phyloP scores from a whole-genome alignment of 2,113 vertebrate genomes.

The Theropithecus gelada region DNA sequence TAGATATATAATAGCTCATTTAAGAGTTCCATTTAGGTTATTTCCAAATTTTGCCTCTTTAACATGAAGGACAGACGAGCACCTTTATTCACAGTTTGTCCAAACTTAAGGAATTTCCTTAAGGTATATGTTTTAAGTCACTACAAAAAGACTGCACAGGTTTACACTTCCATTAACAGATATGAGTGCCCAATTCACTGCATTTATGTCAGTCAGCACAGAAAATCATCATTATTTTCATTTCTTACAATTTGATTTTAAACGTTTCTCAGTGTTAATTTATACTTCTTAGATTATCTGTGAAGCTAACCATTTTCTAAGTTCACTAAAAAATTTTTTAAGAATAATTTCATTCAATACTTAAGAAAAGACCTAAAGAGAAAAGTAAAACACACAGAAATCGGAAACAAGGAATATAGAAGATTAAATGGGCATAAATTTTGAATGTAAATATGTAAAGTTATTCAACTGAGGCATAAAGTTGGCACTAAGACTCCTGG shows the following conservation, averaged over 20 bases:
- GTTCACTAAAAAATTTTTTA: background rate
- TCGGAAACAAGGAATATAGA: background rate
- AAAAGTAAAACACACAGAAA: background rate
- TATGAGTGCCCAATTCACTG: background rate
- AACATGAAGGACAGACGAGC: background rate
- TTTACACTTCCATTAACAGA: background rate
- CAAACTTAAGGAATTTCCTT: background rate
- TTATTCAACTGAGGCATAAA: background rate
- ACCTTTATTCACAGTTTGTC: background rate
- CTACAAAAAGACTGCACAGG: background rate
- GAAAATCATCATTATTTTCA: slow-evolving; percentile 24
- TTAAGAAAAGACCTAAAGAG: background rate
- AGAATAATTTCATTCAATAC: background rate
- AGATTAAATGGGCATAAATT: background rate
- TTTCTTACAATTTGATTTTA: background rate
- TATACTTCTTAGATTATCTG: background rate
- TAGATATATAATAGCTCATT: background rate
- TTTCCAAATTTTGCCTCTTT: background rate
- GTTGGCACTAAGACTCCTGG: background rate
- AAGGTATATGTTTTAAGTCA: background rate
- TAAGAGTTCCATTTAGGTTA: background rate
- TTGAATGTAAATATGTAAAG: background rate
- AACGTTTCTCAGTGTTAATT: background rate
- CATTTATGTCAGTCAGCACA: background rate
- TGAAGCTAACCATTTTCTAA: background rate